These are phyloP conservation scores for Hydrolagus colliei DNA, from an alignment of 2,797 vertebrate genomes.

Conservation along the genomic window DNA sequence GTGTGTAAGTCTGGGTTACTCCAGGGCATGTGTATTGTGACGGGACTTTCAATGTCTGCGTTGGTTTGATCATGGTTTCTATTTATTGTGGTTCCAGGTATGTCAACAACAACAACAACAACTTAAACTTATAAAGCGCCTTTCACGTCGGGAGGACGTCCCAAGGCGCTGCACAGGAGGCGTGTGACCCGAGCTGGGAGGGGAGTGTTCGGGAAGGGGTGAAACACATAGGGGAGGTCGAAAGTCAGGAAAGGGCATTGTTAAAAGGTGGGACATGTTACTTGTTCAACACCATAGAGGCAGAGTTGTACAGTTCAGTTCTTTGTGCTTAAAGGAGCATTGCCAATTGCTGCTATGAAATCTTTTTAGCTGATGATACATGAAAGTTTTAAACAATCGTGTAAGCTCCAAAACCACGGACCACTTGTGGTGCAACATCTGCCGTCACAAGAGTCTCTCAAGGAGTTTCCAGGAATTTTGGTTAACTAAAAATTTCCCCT, in stretches of 20 bases:
- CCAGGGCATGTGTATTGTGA: not conserved
- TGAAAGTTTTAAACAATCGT: not conserved
- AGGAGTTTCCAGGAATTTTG: too few relatives aligned
- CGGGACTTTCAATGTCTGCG: too few relatives aligned
- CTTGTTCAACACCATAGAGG: not conserved
- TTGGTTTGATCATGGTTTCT: not conserved
- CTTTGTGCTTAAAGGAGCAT: not conserved
- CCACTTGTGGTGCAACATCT: too few relatives aligned
- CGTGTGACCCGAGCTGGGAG: too few relatives aligned
- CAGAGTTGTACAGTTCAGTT: not conserved
- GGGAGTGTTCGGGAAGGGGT: too few relatives aligned
- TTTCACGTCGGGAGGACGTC: too few relatives aligned
- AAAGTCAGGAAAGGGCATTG: not conserved
- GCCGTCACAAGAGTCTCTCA: too few relatives aligned
- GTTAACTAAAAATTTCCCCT: too few relatives aligned
- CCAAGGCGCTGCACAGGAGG: too few relatives aligned
- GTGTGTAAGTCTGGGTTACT: not conserved
- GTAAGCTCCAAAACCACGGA: not conserved
- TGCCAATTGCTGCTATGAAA: not conserved
- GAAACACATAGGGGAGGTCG: not conserved
- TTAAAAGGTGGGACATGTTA: not conserved
- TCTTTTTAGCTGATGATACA: not conserved
- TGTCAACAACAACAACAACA: too few relatives aligned
- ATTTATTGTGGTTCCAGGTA: not conserved
- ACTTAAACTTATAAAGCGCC: too few relatives aligned